Conservation (phyloP, 2,888 invertebrate genomes). For the Nasonia oneida region DNA sequence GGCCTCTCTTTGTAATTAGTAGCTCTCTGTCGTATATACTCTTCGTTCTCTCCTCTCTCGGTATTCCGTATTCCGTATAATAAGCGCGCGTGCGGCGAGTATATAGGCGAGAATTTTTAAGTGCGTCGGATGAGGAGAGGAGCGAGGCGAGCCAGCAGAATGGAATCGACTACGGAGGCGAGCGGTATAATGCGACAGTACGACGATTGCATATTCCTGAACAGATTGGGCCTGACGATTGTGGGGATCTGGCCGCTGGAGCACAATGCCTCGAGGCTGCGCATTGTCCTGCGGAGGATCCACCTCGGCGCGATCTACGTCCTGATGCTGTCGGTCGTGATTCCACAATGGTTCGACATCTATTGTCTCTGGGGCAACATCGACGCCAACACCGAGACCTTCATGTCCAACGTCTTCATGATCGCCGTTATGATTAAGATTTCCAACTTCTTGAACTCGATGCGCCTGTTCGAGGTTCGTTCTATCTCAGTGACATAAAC, state of each 20-base stretch:
- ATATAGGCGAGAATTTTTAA: background rate
- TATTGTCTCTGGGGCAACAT: conserved; percentile 22
- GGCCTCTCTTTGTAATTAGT: background rate
- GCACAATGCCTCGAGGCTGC: background rate
- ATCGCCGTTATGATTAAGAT: background rate
- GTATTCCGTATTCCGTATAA: background rate
- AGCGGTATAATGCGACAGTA: background rate
- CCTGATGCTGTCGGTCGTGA: background rate
- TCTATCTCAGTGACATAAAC: background rate
- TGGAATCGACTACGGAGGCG: background rate
- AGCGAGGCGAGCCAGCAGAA: background rate
- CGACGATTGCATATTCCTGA: conserved; percentile 29
- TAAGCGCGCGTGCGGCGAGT: background rate
- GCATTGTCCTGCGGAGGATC: background rate
- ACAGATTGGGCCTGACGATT: conserved; percentile 16
- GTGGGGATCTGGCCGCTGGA: conserved; percentile 27
- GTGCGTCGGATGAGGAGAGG: background rate
- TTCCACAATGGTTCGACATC: conserved; percentile 34
- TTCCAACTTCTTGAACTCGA: conserved; percentile 1
- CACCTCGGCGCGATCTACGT: conserved; percentile 7
- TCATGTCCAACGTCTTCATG: conserved; percentile 12
- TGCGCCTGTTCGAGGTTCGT: background rate
- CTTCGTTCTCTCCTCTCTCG: background rate
- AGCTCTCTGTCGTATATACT: background rate
- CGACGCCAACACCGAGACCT: background rate